phyloP scores from a whole-genome alignment of 2,113 vertebrate genomes.

The Tenrec ecaudatus region DNA sequence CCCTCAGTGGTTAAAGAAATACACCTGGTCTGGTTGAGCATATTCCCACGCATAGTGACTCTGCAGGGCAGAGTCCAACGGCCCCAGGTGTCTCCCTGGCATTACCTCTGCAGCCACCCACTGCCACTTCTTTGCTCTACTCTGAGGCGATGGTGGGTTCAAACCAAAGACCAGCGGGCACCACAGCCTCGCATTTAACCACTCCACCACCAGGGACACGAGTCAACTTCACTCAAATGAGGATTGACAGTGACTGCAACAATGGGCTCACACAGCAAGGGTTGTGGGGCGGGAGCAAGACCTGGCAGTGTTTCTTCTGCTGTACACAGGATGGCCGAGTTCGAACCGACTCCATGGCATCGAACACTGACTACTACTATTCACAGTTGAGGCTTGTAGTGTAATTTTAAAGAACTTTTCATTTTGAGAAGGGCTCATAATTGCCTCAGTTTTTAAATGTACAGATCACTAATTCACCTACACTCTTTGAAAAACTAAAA shows the following conservation, averaged over 20 bases:
- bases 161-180: not conserved
- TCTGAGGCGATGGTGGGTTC: not conserved
- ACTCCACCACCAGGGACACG: not conserved
- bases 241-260: not conserved
- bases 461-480: not conserved
- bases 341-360: not conserved
- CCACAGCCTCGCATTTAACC: not conserved
- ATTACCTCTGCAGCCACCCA: not conserved
- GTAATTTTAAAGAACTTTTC: not conserved
- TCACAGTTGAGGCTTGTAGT: constrained; percentile 1
- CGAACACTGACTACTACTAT: not conserved
- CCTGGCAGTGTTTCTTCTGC: not conserved
- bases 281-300: too few relatives aligned
- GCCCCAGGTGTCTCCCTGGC: too few relatives aligned
- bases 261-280: too few relatives aligned
- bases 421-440: constrained; percentile 8
- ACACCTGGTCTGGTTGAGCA: too few relatives aligned
- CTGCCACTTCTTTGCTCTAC: not conserved
- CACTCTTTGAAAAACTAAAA: not conserved
- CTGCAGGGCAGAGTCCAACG: not conserved
- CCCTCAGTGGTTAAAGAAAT: not conserved
- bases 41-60: not conserved
- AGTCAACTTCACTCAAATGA: not conserved
- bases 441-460: not conserved
- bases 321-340: not conserved